Conservation (phyloP, 2,888 invertebrate genomes). For the Pollenia angustigena region DNA sequence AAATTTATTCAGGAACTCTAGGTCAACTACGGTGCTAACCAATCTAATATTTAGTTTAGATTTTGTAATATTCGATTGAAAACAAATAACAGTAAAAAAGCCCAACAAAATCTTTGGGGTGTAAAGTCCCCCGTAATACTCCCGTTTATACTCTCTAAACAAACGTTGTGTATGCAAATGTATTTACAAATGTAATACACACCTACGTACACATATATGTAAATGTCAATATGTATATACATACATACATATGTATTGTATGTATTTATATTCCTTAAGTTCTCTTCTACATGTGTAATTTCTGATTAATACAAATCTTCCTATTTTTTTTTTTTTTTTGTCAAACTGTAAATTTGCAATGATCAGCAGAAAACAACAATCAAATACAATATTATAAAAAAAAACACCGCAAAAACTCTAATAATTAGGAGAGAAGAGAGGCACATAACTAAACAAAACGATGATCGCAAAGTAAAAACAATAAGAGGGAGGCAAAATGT, state of each 20-base stretch:
- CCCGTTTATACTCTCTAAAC: too few relatives aligned
- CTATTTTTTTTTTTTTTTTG: background rate
- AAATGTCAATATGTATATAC: background rate
- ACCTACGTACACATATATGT: background rate
- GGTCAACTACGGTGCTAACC: too few relatives aligned
- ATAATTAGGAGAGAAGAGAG: slow-evolving; percentile 24
- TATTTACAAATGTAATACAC: background rate
- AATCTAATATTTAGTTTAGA: too few relatives aligned
- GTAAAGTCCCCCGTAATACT: too few relatives aligned
- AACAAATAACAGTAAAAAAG: too few relatives aligned
- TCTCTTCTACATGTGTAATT: slow-evolving; percentile 16
- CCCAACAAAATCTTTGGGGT: too few relatives aligned
- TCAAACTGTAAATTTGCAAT: slow-evolving; percentile 34
- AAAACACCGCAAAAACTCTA: slow-evolving; percentile 23
- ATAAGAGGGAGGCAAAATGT: slow-evolving; percentile 6
- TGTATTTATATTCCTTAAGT: background rate
- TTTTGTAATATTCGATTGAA: too few relatives aligned
- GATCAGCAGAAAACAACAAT: slow-evolving; percentile 50
- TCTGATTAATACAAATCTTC: background rate
- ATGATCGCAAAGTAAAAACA: background rate
- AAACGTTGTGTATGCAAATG: background rate
- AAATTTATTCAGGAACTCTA: too few relatives aligned
- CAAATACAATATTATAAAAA: background rate
- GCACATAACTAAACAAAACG: background rate
- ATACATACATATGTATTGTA: background rate